Evolutionary conservation across 2,888 invertebrate genomes (phyloP).

Genomic region (Lochmaea capreae): DNA sequence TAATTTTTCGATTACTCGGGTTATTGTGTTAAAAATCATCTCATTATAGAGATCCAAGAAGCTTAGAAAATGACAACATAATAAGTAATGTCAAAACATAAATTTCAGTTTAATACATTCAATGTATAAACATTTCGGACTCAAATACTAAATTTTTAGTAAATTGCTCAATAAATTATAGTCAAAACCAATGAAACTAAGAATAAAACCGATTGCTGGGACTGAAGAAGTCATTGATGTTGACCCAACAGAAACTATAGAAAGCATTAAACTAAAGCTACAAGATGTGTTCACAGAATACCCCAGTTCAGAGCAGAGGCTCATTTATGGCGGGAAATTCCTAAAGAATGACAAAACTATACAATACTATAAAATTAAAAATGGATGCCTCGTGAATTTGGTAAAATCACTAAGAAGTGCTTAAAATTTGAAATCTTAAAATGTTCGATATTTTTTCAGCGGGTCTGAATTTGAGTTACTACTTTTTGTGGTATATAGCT

Average conservation of each 20-base stretch:
- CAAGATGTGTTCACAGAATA: conserved; percentile 43
- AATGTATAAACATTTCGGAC: conserved; percentile 13
- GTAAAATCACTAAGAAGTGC: conserved; percentile 49
- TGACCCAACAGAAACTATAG: conserved; percentile 44
- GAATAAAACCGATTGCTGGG: conserved; percentile 41
- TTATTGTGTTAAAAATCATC: neutral
- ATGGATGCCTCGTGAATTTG: conserved; percentile 45
- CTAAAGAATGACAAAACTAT: conserved; percentile 48
- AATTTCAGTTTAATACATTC: conserved; percentile 10
- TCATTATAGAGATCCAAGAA: neutral
- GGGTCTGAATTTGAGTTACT: neutral
- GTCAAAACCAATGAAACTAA: conserved; percentile 37
- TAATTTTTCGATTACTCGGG: too few species aligned
- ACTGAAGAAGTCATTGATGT: conserved; percentile 45
- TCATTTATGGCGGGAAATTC: conserved; percentile 45
- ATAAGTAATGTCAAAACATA: conserved; percentile 9
- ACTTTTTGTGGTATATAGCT: conserved; percentile 14
- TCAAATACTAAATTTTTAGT: conserved; percentile 31
- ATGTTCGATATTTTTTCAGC: neutral
- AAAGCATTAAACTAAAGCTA: conserved; percentile 44
- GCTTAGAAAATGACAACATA: neutral
- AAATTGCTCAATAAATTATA: conserved; percentile 1
- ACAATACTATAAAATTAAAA: conserved; percentile 47
- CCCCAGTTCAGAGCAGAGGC: conserved; percentile 45
- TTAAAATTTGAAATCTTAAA: conserved; percentile 9